These are phyloP conservation scores for Platysteira castanea DNA, from an alignment of 2,113 vertebrate species.

Conservation along the genomic window DNA sequence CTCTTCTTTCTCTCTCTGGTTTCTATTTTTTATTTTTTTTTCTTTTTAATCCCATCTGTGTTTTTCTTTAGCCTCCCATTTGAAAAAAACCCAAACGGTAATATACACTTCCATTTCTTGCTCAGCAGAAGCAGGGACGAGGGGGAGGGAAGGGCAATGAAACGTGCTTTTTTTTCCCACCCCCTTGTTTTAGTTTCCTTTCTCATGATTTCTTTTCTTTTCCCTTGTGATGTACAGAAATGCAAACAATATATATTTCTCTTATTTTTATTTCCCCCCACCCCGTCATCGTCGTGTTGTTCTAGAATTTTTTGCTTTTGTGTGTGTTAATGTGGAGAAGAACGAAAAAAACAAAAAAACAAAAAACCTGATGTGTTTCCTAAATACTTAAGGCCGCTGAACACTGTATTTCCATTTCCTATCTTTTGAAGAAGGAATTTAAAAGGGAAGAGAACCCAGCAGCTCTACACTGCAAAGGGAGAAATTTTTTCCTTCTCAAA, in stretches of 20 bases:
- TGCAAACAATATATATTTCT: conserved; percentile 67
- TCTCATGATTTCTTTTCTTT: conserved; percentile 51
- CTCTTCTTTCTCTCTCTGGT: conserved; percentile 45
- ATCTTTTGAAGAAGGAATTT: conserved; percentile 66
- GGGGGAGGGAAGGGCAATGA: conserved; percentile 62
- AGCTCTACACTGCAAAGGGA: neutral
- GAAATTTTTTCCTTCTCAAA: neutral
- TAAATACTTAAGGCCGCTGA: conserved; percentile 48
- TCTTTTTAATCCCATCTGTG: conserved; percentile 80
- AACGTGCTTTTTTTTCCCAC: neutral
- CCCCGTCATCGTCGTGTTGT: conserved; percentile 60
- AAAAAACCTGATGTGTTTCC: conserved; percentile 51
- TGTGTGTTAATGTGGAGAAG: conserved; percentile 74
- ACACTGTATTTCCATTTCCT: conserved; percentile 49
- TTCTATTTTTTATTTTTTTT: conserved; percentile 49
- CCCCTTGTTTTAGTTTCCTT: conserved; percentile 49
- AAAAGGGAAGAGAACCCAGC: conserved; percentile 77
- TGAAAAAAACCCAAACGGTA: conserved; percentile 76
- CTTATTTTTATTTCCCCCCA: neutral
- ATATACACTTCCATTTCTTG: conserved; percentile 78
- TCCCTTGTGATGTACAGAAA: conserved; percentile 74
- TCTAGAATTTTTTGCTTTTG: conserved; percentile 77
- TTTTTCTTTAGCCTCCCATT: conserved; percentile 84
- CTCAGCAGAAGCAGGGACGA: conserved; percentile 70
- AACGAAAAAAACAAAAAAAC: neutral